phyloP scores from a whole-genome alignment of 53 echinoderm and acorn worm genomes.

The Temnopleurus reevesii region DNA sequence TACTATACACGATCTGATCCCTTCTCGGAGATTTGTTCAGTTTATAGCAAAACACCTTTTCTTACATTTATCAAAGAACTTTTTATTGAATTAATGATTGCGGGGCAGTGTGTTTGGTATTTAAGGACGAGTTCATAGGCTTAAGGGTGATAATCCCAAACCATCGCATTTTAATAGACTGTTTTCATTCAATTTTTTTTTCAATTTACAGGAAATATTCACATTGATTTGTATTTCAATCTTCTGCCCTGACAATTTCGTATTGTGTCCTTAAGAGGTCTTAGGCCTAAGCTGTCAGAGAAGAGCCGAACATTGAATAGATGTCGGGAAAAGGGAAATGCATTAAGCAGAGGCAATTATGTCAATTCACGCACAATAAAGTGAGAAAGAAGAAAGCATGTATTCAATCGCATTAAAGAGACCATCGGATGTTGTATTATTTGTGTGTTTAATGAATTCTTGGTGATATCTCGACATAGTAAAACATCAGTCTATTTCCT shows the following conservation, averaged over 20 bases:
- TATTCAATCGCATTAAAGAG: not conserved
- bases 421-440: not conserved
- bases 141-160: not conserved
- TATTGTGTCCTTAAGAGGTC: not conserved
- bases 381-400: not conserved
- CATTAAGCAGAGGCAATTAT: not conserved
- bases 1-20: too few relatives aligned
- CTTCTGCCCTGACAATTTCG: not conserved
- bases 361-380: not conserved
- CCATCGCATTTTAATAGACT: not conserved
- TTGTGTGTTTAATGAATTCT: not conserved
- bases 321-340: not conserved
- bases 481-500: too few relatives aligned
- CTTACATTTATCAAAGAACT: not conserved
- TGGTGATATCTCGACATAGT: too few relatives aligned
- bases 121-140: not conserved
- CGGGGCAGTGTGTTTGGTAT: not conserved
- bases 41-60: not conserved
- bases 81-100: not conserved
- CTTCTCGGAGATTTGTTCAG: not conserved
- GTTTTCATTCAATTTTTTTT: not conserved
- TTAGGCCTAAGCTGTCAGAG: not conserved
- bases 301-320: not conserved
- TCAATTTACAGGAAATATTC: not conserved
- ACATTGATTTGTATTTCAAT: not conserved